phyloP scores from a whole-genome alignment of 53 echinoderm and acorn worm genomes.

The Echinometra lucunter region DNA sequence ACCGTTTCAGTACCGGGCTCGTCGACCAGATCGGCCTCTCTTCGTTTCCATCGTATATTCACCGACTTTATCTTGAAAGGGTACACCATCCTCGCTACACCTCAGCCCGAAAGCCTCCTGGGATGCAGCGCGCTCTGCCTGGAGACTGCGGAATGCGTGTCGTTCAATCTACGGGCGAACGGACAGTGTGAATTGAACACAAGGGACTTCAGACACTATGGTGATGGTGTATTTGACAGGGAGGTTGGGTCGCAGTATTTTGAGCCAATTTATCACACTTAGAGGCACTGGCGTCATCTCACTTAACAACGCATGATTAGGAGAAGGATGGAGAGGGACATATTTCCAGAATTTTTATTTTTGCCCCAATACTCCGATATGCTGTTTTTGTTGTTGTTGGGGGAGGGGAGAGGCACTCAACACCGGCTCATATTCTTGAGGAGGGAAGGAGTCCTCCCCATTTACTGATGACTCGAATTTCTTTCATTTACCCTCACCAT shows the following conservation, averaged over 20 bases:
- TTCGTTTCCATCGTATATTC: background rate
- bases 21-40: background rate
- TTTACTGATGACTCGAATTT: too few relatives aligned
- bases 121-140: constrained; percentile 23
- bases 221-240: background rate
- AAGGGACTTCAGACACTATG: background rate
- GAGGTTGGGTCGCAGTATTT: background rate
- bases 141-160: background rate
- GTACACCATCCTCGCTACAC: background rate
- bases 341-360: too few relatives aligned
- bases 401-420: too few relatives aligned
- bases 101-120: background rate
- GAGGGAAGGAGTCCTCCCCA: too few relatives aligned
- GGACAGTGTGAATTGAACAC: constrained; percentile 19
- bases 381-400: too few relatives aligned
- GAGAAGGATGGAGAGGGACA: background rate
- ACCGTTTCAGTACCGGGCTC: background rate
- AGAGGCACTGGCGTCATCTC: background rate
- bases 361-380: too few relatives aligned
- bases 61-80: background rate
- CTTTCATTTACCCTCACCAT: too few relatives aligned
- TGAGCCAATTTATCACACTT: constrained; percentile 32
- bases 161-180: background rate
- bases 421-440: too few relatives aligned
- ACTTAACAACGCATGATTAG: background rate